Conservation (phyloP, 1,140 invertebrate species). For the Elysia chlorotica region DNA sequence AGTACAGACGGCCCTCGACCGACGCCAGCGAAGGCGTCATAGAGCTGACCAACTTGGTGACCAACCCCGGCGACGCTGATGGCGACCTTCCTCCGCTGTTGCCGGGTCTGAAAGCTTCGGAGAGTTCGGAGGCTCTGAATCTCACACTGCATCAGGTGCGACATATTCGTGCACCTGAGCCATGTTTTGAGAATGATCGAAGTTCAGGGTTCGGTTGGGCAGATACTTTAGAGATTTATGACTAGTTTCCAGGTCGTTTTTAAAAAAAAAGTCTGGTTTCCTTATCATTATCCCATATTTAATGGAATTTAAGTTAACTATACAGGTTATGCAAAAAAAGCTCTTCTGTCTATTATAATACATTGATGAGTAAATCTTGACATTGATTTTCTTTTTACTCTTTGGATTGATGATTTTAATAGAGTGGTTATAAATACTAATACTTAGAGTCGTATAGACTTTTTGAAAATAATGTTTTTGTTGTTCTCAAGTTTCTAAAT, state of each 20-base stretch:
- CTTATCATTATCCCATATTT: not conserved
- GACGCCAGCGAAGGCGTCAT: not conserved
- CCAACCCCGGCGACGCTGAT: not conserved
- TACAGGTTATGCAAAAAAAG: not conserved
- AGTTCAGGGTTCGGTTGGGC: no score
- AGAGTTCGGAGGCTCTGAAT: constrained; percentile 24
- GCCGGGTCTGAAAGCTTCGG: constrained; percentile 4
- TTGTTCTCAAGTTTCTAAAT: not conserved
- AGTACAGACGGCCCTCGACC: not conserved
- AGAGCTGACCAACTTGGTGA: constrained; percentile 1
- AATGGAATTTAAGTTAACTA: not conserved
- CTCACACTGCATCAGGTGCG: constrained; percentile 31
- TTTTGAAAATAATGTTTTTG: not conserved
- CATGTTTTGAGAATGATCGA: no score
- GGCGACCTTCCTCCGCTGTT: not conserved
- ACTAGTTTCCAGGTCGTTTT: not conserved
- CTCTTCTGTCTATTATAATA: not conserved
- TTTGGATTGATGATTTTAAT: not conserved
- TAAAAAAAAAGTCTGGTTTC: not conserved
- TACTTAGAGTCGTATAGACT: not conserved
- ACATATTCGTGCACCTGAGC: no score
- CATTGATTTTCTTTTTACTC: no score
- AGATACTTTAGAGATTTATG: no score
- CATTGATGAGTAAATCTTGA: no score
- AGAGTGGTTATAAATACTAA: not conserved